phyloP scores from a whole-genome alignment of 2,888 invertebrate genomes.

The Spialia ferax region DNA sequence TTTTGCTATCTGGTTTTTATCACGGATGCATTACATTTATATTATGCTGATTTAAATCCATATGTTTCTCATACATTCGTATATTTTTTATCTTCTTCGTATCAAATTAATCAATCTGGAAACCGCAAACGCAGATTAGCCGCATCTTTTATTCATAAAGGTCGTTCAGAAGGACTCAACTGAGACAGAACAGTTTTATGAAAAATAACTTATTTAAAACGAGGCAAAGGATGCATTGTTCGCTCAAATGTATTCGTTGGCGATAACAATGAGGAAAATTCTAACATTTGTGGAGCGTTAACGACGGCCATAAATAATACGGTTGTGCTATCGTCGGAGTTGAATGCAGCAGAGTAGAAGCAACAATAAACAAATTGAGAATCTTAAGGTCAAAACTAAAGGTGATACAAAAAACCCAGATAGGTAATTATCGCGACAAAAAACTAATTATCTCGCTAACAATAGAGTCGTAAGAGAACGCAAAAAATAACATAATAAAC shows the following conservation, averaged over 20 bases:
- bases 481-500: not conserved
- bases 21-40: slow-evolving; percentile 37
- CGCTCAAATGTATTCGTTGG: not conserved
- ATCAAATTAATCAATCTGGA: slow-evolving; percentile 32
- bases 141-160: slow-evolving; percentile 34
- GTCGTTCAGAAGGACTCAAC: slow-evolving; percentile 29
- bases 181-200: slow-evolving; percentile 15
- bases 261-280: slow-evolving; percentile 32
- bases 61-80: slow-evolving; percentile 1
- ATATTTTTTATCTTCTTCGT: slow-evolving; percentile 9
- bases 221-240: slow-evolving; percentile 12
- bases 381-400: slow-evolving; percentile 9
- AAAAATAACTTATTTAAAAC: slow-evolving; percentile 21
- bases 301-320: slow-evolving; percentile 14
- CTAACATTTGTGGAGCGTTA: slow-evolving; percentile 17
- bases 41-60: slow-evolving; percentile 25
- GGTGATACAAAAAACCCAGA: slow-evolving; percentile 13
- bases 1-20: slow-evolving; percentile 39
- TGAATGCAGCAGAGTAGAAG: slow-evolving; percentile 3
- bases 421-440: slow-evolving; percentile 9
- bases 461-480: not conserved
- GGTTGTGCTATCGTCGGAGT: not conserved
- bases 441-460: slow-evolving; percentile 14
- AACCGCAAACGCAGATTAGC: slow-evolving; percentile 30
- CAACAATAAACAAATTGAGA: slow-evolving; percentile 11